Evolutionary conservation across 2,888 invertebrate genomes (phyloP).

Genomic region (Amiota minor): DNA sequence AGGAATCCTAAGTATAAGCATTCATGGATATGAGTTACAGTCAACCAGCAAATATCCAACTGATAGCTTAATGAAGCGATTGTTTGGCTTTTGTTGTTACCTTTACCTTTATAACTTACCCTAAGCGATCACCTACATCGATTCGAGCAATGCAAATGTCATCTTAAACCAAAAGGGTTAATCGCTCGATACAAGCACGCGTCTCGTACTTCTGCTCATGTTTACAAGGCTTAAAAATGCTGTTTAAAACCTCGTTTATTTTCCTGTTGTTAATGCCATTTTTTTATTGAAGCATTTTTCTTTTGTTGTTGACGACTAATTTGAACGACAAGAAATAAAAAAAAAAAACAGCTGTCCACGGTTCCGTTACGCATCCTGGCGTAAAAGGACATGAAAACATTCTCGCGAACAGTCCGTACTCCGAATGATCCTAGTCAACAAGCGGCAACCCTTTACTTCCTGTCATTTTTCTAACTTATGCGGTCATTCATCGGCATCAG

Average conservation of each 20-base stretch:
- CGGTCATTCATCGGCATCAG: neutral
- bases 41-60: conserved; percentile 10
- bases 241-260: neutral
- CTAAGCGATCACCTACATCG: too few species aligned
- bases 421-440: neutral
- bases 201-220: conserved; percentile 41
- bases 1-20: conserved; percentile 1
- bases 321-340: conserved; percentile 29
- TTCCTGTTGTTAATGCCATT: conserved; percentile 41
- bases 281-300: conserved; percentile 58
- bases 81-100: conserved; percentile 7
- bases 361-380: conserved; percentile 9
- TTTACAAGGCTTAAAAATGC: conserved; percentile 54
- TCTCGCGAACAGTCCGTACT: neutral
- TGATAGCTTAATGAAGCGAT: conserved; percentile 54
- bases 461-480: neutral
- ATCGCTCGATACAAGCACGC: conserved; percentile 37
- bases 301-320: conserved; percentile 57
- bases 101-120: too few species aligned
- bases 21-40: neutral
- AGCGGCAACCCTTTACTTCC: neutral
- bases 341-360: conserved; percentile 53
- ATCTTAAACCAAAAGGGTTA: conserved; percentile 43
- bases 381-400: neutral
- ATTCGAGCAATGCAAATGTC: too few species aligned